Base-by-base conservation (phyloP, 2,113 vertebrate species). In the Thinocorus orbignyianus region DNA sequence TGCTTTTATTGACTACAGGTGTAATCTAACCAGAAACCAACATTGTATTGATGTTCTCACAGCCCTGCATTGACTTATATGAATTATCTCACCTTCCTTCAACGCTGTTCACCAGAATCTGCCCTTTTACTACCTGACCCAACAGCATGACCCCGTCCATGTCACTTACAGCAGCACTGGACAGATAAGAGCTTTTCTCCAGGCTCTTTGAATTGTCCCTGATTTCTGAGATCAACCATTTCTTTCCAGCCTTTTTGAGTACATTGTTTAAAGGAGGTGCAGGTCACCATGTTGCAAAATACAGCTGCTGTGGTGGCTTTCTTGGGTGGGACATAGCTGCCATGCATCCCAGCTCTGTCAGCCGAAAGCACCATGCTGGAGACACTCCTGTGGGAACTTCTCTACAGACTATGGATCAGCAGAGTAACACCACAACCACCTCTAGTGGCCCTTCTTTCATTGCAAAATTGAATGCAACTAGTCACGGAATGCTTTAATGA, bases 21-120 rank as follows among this genome's bases (percentile, higher is more conserved):
- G 54, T 82, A 91, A 86, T 90, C 74, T 93, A 82, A 88, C 82
- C 66, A 88, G 74, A 89, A 94, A 94, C 92, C 51, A 91, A 69
- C 66, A 91, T 66, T 70, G 30, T 30, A 49, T 69, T 92, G 73
- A 93, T 80, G 33, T 90, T 94, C 74, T 85, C 44, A 52, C 55
- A 90, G 68, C n/a, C 51, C 33, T 73, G 35, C 87, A 72, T 25
- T 87, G 73, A 77, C 39, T 49, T 41, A 49, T 60, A 42, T 15
- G 10, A 90, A 92, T 90, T 77, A 86, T 81, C 79, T 78, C 33
- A 28, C 58, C 65, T 77, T 81, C 60, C 68, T 88, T 86, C 79
- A 88, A 20, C 54, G 58, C 26, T 93, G 66, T 88, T 93, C 74
- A 62, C 68, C 35, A 81, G 42, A 80, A 83, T 55, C 26, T 51